These are phyloP conservation scores for Crenichthys baileyi DNA, from an alignment of 2,797 vertebrate genomes.

Conservation along the genomic window DNA sequence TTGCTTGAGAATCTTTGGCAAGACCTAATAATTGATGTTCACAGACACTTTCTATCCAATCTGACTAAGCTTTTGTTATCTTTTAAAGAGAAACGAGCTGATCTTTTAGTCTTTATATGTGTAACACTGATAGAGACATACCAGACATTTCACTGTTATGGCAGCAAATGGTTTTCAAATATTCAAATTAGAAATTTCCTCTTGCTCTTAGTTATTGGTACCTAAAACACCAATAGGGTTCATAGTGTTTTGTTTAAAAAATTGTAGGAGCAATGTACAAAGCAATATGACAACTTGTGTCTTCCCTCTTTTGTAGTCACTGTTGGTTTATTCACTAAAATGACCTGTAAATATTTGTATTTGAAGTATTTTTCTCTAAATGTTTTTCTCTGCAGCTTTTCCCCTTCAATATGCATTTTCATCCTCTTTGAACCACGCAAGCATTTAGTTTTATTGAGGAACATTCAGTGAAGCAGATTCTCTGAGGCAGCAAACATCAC, in stretches of 20 bases:
- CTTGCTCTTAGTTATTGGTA: not conserved
- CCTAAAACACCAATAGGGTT: not conserved
- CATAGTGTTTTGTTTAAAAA: not conserved
- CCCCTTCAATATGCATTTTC: conserved; percentile 2
- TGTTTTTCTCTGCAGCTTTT: not conserved
- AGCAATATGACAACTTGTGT: not conserved
- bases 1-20: not conserved
- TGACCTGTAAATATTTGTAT: not conserved
- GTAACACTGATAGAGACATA: not conserved
- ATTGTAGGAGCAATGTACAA: not conserved
- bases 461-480: conserved; percentile 47
- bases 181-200: not conserved
- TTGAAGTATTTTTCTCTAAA: not conserved
- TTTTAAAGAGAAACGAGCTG: not conserved
- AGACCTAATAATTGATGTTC: no score
- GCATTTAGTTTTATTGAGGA: conserved; percentile 46
- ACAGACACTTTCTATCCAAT: not conserved
- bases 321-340: no score
- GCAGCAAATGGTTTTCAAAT: not conserved
- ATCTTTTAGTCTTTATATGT: not conserved
- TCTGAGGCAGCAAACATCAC: conserved; percentile 50
- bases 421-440: conserved; percentile 42
- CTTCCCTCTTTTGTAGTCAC: not conserved
- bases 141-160: not conserved
- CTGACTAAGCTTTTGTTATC: not conserved